Percentiles rank a stretch among this genome's conserved stretches.
These are phyloP conservation scores for Paragorgia papillata DNA, from an alignment of 92 coral and sea anemone genomes.

Conservation along the genomic window DNA sequence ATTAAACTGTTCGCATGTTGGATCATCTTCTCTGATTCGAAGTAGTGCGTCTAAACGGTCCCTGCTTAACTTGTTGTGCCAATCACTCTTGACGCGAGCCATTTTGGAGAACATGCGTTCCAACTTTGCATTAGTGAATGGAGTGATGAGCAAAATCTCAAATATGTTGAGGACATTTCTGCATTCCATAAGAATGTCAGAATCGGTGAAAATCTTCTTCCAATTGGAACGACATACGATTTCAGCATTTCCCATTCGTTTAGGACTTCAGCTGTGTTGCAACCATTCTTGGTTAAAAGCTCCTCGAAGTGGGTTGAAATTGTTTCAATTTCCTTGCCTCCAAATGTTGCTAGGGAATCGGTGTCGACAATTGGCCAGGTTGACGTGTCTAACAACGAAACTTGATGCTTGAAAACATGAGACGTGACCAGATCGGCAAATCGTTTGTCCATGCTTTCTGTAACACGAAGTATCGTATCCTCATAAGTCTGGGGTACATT, in stretches of 20 bases:
- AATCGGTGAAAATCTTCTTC: constrained; percentile 18
- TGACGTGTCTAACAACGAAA: constrained; percentile 18
- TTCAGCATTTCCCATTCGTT: constrained; percentile 42
- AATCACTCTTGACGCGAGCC: constrained; percentile 24
- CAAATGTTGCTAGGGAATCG: not conserved
- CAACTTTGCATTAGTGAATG: constrained; percentile 18
- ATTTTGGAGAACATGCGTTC: constrained; percentile 20
- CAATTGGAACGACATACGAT: constrained; percentile 23
- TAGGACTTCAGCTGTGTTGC: constrained; percentile 24
- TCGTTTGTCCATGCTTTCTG: constrained; percentile 38
- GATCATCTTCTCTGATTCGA: constrained; percentile 18
- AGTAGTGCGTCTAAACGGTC: constrained; percentile 30
- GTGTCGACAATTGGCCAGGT: not conserved
- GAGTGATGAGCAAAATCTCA: constrained; percentile 30
- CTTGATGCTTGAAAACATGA: constrained; percentile 22
- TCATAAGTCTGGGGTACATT: not conserved
- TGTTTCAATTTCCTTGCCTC: not conserved
- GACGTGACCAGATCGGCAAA: constrained; percentile 15
- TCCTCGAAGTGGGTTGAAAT: constrained; percentile 16
- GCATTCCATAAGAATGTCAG: constrained; percentile 4
- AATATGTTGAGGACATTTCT: constrained; percentile 16
- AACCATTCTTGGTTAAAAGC: constrained; percentile 10
- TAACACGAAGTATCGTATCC: not conserved
- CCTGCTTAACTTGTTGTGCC: constrained; percentile 15
- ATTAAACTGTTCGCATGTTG: constrained; percentile 11